These are phyloP conservation scores for Ataeniobius toweri DNA, from an alignment of 2,797 vertebrate genomes.

Conservation along the genomic window DNA sequence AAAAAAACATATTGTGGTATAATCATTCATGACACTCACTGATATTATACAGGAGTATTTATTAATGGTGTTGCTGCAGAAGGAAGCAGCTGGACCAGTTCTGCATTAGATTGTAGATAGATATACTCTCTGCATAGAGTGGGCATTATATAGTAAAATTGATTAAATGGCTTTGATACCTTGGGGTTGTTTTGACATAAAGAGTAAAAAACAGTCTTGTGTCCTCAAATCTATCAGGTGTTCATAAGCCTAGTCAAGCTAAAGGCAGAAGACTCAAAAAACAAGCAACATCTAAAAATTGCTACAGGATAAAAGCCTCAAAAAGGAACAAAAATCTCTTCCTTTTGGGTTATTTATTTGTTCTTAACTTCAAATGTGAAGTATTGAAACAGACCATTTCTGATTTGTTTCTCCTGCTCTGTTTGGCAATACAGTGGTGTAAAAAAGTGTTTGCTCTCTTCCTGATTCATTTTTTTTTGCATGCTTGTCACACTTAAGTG, in stretches of 20 bases:
- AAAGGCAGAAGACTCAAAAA: background rate
- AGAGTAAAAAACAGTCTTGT: background rate
- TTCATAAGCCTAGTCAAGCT: background rate
- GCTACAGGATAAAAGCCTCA: background rate
- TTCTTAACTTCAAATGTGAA: background rate
- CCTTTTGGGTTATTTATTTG: background rate
- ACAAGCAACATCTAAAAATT: background rate
- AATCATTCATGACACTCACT: background rate
- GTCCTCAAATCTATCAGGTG: background rate
- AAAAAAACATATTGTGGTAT: background rate
- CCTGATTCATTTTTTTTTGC: too few species aligned
- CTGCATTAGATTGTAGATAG: background rate
- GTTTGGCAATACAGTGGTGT: too few species aligned
- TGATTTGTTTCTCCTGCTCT: background rate
- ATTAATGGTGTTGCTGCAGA: background rate
- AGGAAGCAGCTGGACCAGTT: background rate
- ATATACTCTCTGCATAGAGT: background rate
- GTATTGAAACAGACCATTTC: background rate
- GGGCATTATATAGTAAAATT: background rate
- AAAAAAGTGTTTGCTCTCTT: too few species aligned
- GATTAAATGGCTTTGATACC: background rate
- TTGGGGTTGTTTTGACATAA: background rate
- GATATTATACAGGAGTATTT: background rate
- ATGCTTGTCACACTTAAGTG: too few species aligned
- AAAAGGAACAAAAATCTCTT: background rate